Evolutionary conservation across 37 sponge, comb jelly and placozoan species (phyloP).

Genomic region (Halichondria panicea): DNA sequence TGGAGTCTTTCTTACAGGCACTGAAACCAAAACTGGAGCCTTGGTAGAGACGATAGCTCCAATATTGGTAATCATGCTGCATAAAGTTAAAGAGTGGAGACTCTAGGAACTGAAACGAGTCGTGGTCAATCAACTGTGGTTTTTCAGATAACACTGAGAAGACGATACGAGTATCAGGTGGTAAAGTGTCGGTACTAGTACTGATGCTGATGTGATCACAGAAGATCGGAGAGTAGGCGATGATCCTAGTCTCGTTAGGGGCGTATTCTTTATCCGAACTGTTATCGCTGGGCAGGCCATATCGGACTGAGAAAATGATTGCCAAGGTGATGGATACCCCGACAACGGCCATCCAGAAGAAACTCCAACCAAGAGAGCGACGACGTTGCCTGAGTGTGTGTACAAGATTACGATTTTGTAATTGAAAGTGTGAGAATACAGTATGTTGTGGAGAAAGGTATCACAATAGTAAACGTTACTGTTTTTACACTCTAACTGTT

Average conservation of each 20-base stretch:
- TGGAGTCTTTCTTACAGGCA: background rate
- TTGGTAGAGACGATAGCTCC: conserved; percentile 28
- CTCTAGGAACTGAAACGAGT: background rate
- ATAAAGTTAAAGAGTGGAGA: too few species aligned
- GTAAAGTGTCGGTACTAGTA: background rate
- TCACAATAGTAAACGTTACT: too few species aligned
- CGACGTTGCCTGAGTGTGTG: background rate
- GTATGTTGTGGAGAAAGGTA: too few species aligned
- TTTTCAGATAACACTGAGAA: too few species aligned
- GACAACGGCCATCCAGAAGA: background rate
- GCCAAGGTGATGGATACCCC: background rate
- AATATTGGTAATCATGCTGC: background rate
- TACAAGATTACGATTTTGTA: background rate
- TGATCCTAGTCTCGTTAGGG: conserved; percentile 34
- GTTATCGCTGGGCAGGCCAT: conserved; percentile 1
- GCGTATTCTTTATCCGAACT: background rate
- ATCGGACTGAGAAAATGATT: background rate
- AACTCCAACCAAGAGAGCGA: background rate
- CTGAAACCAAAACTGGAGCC: conserved; percentile 8
- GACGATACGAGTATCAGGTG: too few species aligned
- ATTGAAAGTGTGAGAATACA: too few species aligned
- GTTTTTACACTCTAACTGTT: too few species aligned
- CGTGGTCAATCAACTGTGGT: background rate
- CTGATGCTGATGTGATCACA: conserved; percentile 16
- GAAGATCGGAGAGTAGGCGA: conserved; percentile 15